Evolutionary conservation across 2,888 invertebrate species (phyloP).

Genomic region (Latrodectus elegans): DNA sequence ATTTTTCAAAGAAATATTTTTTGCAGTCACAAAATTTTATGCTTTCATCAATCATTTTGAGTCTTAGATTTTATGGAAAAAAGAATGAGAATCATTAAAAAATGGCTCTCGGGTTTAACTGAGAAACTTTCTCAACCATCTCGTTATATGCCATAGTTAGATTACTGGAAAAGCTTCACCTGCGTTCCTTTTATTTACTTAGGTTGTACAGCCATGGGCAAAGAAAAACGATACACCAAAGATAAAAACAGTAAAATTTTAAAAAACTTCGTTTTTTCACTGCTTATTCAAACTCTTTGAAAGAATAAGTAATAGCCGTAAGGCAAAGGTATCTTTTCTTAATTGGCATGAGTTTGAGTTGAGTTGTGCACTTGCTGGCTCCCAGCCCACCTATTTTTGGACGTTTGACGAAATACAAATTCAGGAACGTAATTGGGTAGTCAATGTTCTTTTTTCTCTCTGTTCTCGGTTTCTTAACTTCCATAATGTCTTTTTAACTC

Average conservation of each 20-base stretch:
- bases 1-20: constrained; percentile 15
- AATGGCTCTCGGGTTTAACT: constrained; percentile 13
- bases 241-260: neutral
- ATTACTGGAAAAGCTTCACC: neutral
- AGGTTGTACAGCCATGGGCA: constrained; percentile 21
- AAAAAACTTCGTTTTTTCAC: constrained; percentile 20
- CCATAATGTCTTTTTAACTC: constrained; percentile 25
- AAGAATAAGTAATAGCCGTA: constrained; percentile 35
- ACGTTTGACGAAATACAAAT: neutral
- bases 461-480: constrained; percentile 24
- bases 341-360: constrained; percentile 45
- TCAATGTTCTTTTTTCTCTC: neutral
- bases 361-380: constrained; percentile 54
- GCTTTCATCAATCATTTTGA: constrained; percentile 43
- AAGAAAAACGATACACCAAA: neutral
- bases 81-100: constrained; percentile 10
- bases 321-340: constrained; percentile 31
- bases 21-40: constrained; percentile 25
- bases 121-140: constrained; percentile 24
- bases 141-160: constrained; percentile 28
- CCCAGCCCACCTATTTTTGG: constrained; percentile 38
- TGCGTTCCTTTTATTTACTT: constrained; percentile 20
- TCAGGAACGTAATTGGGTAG: no score
- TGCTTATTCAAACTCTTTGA: constrained; percentile 3
- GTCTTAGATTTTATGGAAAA: constrained; percentile 1